phyloP scores from a whole-genome alignment of 2,888 invertebrate species.

The Gari tellinella region DNA sequence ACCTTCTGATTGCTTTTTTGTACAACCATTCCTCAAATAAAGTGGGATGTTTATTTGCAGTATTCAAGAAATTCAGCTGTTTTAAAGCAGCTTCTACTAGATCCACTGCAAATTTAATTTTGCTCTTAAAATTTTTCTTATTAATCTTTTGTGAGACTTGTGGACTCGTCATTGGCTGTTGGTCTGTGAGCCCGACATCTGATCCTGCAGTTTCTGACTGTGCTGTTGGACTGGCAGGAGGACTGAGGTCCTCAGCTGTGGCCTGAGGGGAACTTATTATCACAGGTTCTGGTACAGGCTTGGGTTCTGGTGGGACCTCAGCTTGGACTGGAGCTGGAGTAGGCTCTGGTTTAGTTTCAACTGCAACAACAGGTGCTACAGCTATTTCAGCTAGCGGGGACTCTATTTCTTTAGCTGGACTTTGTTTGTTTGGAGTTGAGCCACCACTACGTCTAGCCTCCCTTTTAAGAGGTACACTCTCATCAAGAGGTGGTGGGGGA shows the following conservation, averaged over 20 bases:
- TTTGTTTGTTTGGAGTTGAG: conserved; percentile 55
- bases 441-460: conserved; percentile 52
- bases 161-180: conserved; percentile 34
- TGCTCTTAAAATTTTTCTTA: conserved; percentile 62
- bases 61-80: conserved; percentile 75
- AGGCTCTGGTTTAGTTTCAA: conserved; percentile 27
- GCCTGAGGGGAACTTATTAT: conserved; percentile 2
- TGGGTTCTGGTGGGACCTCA: neutral
- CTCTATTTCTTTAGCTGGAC: conserved; percentile 40
- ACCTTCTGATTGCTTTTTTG: conserved; percentile 84
- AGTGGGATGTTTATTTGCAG: conserved; percentile 69
- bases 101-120: conserved; percentile 63
- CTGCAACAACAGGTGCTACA: conserved; percentile 29
- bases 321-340: neutral
- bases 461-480: conserved; percentile 53
- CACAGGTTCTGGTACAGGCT: conserved; percentile 2
- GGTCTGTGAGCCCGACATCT: conserved; percentile 25
- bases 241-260: conserved; percentile 17
- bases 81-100: conserved; percentile 61
- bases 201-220: conserved; percentile 28
- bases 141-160: conserved; percentile 59
- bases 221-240: conserved; percentile 40
- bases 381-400: conserved; percentile 38
- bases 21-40: conserved; percentile 81
- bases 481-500: conserved; percentile 62